phyloP scores from a whole-genome alignment of 2,888 invertebrate species.

The Metallyticus violacea region DNA sequence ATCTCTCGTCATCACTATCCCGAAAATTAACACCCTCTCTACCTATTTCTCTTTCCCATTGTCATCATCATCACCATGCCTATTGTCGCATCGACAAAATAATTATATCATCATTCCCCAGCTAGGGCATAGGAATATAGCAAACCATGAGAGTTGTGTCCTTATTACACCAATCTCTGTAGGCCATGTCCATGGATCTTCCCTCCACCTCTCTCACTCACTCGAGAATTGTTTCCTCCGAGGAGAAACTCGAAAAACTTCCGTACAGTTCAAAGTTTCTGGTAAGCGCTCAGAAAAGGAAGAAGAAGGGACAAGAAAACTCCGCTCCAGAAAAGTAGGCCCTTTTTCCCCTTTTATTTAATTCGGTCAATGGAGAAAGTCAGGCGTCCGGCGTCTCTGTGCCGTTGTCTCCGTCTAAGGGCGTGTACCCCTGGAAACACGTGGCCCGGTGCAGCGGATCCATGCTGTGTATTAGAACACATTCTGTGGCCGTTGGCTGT shows the following conservation, averaged over 20 bases:
- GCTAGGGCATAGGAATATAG: no score
- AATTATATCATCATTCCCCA: no score
- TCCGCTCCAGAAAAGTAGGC: background rate
- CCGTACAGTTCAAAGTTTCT: background rate
- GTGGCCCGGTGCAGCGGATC: background rate
- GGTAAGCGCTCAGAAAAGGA: background rate
- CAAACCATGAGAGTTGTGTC: background rate
- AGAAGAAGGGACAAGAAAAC: background rate
- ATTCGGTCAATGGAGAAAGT: slow-evolving; percentile 1
- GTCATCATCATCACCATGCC: background rate
- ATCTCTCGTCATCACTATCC: no score
- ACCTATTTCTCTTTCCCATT: no score
- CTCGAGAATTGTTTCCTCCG: background rate
- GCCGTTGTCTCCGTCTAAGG: background rate
- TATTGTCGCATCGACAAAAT: no score
- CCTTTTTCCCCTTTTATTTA: background rate
- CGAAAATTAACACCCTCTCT: no score
- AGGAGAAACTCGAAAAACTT: background rate
- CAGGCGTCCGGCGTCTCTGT: background rate
- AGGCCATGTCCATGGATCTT: background rate
- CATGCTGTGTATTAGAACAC: background rate
- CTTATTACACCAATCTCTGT: background rate
- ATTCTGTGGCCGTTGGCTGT: no score
- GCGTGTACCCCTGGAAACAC: background rate
- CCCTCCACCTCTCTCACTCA: background rate